These are phyloP conservation scores for Dolomedes plantarius DNA, from an alignment of 2,888 invertebrate species.

Conservation along the genomic window DNA sequence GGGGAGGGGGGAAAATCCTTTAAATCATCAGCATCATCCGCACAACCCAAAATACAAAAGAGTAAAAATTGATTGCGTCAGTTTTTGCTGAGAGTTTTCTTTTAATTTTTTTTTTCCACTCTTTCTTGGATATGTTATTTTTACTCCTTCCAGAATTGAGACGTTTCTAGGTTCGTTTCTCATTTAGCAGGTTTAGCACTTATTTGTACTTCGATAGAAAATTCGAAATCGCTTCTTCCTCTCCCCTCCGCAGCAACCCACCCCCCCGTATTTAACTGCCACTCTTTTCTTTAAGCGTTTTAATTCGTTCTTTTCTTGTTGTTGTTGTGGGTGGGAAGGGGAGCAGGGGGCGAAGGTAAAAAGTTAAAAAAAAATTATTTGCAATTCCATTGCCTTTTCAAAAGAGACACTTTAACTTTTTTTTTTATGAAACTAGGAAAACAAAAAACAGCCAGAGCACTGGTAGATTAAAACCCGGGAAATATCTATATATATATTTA, in stretches of 20 bases:
- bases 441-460: slow-evolving; percentile 54
- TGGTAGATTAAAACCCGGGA: slow-evolving; percentile 39
- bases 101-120: slow-evolving; percentile 27
- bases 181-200: slow-evolving; percentile 71
- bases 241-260: slow-evolving; percentile 12
- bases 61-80: slow-evolving; percentile 71
- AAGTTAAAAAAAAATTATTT: slow-evolving; percentile 44
- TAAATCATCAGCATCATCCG: slow-evolving; percentile 70
- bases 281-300: slow-evolving; percentile 69
- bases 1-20: slow-evolving; percentile 57
- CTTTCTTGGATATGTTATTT: slow-evolving; percentile 56
- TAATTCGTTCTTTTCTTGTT: slow-evolving; percentile 61
- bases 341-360: neutral
- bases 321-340: slow-evolving; percentile 46
- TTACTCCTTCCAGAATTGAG: slow-evolving; percentile 54
- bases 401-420: slow-evolving; percentile 55
- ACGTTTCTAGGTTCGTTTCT: slow-evolving; percentile 58
- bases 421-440: slow-evolving; percentile 24
- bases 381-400: slow-evolving; percentile 64
- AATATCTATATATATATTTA: slow-evolving; percentile 5
- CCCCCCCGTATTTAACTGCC: slow-evolving; percentile 53
- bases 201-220: slow-evolving; percentile 70
- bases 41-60: slow-evolving; percentile 68
- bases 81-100: slow-evolving; percentile 67
- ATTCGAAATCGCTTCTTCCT: slow-evolving; percentile 65